phyloP scores from a whole-genome alignment of 2,113 vertebrate genomes.

The Cyprinodon brontotheroides region DNA sequence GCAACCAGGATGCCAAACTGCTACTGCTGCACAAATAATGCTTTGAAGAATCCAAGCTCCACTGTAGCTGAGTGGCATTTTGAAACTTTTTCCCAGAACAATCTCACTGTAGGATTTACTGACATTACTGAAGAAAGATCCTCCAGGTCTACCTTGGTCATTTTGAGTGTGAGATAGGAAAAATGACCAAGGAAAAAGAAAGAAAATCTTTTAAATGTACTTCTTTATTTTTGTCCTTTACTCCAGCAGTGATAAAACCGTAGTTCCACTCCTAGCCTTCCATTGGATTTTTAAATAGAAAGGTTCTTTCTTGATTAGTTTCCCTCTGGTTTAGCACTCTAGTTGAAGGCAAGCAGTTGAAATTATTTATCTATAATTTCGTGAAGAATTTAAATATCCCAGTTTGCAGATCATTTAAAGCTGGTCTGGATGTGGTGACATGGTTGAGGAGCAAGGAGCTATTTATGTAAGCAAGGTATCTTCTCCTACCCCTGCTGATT shows the following conservation, averaged over 20 bases:
- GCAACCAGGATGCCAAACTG: conserved; percentile 34
- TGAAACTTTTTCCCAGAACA: conserved; percentile 34
- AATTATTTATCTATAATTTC: neutral
- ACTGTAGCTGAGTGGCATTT: conserved; percentile 27
- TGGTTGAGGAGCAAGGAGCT: conserved; percentile 24
- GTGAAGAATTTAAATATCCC: neutral
- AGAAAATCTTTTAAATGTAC: neutral
- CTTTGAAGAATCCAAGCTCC: conserved; percentile 32
- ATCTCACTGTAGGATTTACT: conserved; percentile 15
- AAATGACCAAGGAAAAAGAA: conserved; percentile 12
- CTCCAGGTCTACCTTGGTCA: too few species aligned
- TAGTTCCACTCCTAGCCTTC: neutral
- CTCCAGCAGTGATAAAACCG: neutral
- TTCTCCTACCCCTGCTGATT: too few species aligned
- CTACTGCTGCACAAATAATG: conserved; percentile 32
- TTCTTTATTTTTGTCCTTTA: neutral
- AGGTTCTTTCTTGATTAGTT: conserved; percentile 13
- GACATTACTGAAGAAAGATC: neutral
- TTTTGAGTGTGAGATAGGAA: neutral
- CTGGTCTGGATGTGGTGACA: conserved; percentile 3
- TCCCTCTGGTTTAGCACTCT: neutral
- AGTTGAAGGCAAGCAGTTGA: too few species aligned
- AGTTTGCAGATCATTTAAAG: conserved; percentile 24
- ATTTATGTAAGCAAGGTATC: too few species aligned
- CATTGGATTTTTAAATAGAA: conserved; percentile 4